These are phyloP conservation scores for Diplazon laetatorius DNA, from an alignment of 2,888 invertebrate genomes.

Conservation along the genomic window DNA sequence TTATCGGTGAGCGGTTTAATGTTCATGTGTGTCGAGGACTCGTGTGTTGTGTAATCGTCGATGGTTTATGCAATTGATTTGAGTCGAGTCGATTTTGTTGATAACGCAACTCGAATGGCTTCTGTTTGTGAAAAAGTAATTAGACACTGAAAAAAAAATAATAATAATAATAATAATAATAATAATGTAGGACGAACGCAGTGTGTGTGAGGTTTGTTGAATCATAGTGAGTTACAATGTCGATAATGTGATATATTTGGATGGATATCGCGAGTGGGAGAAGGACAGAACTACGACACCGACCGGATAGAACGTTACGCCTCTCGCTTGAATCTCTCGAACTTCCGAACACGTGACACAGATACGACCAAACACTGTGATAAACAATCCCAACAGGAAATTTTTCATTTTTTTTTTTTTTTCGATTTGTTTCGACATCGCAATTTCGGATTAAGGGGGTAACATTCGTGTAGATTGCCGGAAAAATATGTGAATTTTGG, in stretches of 20 bases:
- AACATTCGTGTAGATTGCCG: too few species aligned
- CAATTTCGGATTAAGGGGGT: too few species aligned
- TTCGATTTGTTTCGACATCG: too few species aligned
- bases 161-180: too few species aligned
- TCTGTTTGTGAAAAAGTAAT: constrained; percentile 2
- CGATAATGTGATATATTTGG: neutral
- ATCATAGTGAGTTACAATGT: neutral
- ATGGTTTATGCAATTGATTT: constrained; percentile 1
- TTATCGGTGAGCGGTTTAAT: too few species aligned
- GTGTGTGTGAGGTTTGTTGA: too few species aligned
- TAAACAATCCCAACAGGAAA: neutral
- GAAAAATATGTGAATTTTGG: too few species aligned
- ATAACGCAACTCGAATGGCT: neutral
- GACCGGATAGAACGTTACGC: constrained; percentile 12
- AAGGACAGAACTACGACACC: neutral
- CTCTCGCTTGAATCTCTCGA: constrained; percentile 5
- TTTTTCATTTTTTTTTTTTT: too few species aligned
- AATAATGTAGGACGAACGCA: too few species aligned
- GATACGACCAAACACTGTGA: neutral
- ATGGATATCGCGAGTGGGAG: neutral
- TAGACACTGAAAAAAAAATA: neutral
- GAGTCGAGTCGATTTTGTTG: neutral
- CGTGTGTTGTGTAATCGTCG: neutral
- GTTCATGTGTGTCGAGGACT: neutral
- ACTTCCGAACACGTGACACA: constrained; percentile 17